Percentiles rank a stretch among this genome's conserved stretches.
Evolutionary conservation across 1,140 invertebrate genomes (phyloP).

Genomic region (Phthorimaea operculella): DNA sequence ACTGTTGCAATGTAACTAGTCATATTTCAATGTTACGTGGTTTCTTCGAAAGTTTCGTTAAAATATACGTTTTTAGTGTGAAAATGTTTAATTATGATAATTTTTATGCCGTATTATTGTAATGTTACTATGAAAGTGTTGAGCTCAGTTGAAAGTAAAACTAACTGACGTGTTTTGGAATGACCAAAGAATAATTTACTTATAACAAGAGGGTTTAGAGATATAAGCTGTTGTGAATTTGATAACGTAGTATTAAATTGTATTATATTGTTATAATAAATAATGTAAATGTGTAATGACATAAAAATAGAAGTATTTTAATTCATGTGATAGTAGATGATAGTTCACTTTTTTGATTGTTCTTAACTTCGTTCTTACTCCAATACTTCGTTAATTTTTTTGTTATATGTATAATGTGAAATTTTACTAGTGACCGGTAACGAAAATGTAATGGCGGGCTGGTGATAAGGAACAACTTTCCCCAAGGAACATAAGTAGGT

Average conservation of each 20-base stretch:
- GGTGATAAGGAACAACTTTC: no score
- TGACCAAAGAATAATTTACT: slow-evolving; percentile 48
- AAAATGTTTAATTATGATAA: neutral
- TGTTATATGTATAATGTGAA: neutral
- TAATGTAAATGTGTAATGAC: slow-evolving; percentile 33
- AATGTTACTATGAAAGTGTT: neutral
- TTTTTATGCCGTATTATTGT: neutral
- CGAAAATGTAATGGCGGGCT: no score
- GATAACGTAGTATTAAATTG: slow-evolving; percentile 32
- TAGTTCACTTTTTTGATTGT: slow-evolving; percentile 28
- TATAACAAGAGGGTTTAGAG: slow-evolving; percentile 25
- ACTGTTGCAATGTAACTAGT: slow-evolving; percentile 45
- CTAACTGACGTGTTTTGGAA: slow-evolving; percentile 14
- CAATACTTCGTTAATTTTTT: slow-evolving; percentile 13
- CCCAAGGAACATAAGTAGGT: no score
- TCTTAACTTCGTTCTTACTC: slow-evolving; percentile 10
- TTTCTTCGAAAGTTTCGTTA: neutral
- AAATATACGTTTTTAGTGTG: neutral
- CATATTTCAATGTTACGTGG: slow-evolving; percentile 24
- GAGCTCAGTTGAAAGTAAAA: neutral
- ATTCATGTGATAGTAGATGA: slow-evolving; percentile 62
- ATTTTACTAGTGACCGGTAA: no score
- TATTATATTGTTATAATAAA: slow-evolving; percentile 34
- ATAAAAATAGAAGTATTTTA: slow-evolving; percentile 49
- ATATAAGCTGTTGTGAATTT: slow-evolving; percentile 48